phyloP scores from a whole-genome alignment of 1,140 invertebrate species.

The Pomacea maculata region DNA sequence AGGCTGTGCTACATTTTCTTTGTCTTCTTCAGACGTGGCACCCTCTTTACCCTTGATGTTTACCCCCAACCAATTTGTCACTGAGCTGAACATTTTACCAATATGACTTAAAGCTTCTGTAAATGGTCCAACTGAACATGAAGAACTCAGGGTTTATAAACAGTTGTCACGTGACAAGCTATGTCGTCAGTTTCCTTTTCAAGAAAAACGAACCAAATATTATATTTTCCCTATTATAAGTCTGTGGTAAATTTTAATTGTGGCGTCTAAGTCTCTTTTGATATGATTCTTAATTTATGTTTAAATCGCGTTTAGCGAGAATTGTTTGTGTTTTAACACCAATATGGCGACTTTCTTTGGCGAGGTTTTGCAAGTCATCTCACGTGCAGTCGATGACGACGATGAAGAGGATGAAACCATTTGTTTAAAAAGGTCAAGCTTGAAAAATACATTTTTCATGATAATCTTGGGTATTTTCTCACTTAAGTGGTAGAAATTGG shows the following conservation, averaged over 20 bases:
- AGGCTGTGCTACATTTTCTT: constrained; percentile 31
- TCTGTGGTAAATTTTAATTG: background rate
- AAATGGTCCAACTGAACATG: constrained; percentile 1
- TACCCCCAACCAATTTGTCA: constrained; percentile 58
- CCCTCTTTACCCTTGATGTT: constrained; percentile 39
- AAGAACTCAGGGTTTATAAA: constrained; percentile 34
- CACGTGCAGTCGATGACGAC: constrained; percentile 59
- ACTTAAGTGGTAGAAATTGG: background rate
- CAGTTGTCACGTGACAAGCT: constrained; percentile 40
- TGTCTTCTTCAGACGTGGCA: constrained; percentile 35
- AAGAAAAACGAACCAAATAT: background rate
- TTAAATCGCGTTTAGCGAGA: background rate
- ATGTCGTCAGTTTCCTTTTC: constrained; percentile 15
- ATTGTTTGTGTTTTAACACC: background rate
- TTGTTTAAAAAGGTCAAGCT: background rate
- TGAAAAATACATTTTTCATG: background rate
- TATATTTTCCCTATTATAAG: constrained; percentile 1
- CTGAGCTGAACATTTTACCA: constrained; percentile 55
- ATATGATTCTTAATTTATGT: background rate
- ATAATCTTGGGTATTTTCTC: background rate
- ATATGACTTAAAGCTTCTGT: background rate
- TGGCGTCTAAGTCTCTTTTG: background rate
- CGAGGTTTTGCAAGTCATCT: constrained; percentile 55
- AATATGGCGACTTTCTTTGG: constrained; percentile 60
- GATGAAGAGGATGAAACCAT: constrained; percentile 51